Evolutionary conservation across 92 coral and sea anemone genomes (phyloP), one percentile per base, ranked within the genome.

Genomic region (Palythoa grandis): DNA sequence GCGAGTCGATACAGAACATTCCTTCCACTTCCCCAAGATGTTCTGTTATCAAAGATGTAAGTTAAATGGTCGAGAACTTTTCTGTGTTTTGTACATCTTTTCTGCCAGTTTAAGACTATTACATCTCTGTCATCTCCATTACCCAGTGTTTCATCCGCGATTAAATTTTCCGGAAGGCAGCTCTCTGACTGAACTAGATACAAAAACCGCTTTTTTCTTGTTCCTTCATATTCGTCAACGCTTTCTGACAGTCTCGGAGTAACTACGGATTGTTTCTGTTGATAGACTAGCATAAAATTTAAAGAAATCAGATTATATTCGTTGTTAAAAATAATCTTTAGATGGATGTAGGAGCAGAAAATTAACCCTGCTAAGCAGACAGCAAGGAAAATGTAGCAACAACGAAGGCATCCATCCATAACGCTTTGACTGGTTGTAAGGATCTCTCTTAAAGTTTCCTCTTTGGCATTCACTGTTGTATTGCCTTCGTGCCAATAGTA

Each of bases 1-100:
- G 95, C 96, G 75, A 90, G 76, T 9, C 63, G 87, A 58, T 93
- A 92, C 29, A 96, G 86, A 68, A 94, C 48, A 77, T 96, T 96
- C 61, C 98, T 82, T 47, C 98, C 98, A 11, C 76, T 69, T 20
- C 98, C 89, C 98, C 98, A 96, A n/a, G 98, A 77, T 15, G 95
- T 92, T 37, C 82, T 89, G 60, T 68, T 86, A 70, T 83, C 78
- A 72, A 82, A 79, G 57, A 92, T 40, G 54, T 96, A 96, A 14
- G 48, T 29, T 10, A 94, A 77, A 79, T 88, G 91, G 78, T 85
- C 58, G 15, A 89, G 58, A 73, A 72, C 50, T 8, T 70, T 80
- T 22, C 63, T 16, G 2, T 71, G 57, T 11, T 88, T 87, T 8
- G 76, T 74, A 71, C 98, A 96, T 72, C 68, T 80, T 65, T 58